A percentile compares a stretch with the other conserved stretches of the same genome.
These are phyloP conservation scores for Sminthopsis crassicaudata DNA, from an alignment of 2,113 vertebrate species.

Conservation along the genomic window DNA sequence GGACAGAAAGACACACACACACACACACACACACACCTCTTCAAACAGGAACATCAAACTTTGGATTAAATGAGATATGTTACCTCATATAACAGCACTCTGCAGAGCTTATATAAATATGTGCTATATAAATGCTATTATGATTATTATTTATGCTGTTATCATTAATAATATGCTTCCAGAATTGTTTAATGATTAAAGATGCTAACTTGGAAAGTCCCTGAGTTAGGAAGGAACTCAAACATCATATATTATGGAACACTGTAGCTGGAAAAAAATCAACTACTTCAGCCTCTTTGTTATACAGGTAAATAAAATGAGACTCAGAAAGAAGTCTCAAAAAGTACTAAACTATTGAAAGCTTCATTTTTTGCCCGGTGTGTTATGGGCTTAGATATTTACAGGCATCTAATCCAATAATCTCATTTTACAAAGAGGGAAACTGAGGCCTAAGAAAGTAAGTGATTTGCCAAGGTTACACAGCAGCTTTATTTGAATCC, in stretches of 20 bases:
- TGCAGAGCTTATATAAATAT: not conserved
- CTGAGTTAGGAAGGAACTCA: not conserved
- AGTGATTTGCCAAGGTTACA: no score
- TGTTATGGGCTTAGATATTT: no score
- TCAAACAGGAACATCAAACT: not conserved
- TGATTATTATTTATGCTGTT: no score
- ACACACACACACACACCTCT: not conserved
- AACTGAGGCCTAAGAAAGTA: no score
- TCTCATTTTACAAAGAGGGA: no score
- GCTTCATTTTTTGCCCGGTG: not conserved
- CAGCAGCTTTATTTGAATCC: no score
- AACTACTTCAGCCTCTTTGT: not conserved
- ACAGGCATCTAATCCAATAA: no score
- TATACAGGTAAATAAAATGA: not conserved
- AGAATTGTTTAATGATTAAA: not conserved
- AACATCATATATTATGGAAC: not conserved
- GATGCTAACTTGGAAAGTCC: not conserved
- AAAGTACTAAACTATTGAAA: not conserved
- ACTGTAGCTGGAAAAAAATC: not conserved
- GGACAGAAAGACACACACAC: not conserved
- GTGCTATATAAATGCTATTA: not conserved
- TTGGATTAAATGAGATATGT: not conserved
- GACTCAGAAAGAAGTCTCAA: not conserved
- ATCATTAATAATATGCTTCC: not conserved
- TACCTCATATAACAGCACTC: not conserved